Evolutionary conservation across 2,888 invertebrate species (phyloP).

Genomic region (Pandemis corylana): DNA sequence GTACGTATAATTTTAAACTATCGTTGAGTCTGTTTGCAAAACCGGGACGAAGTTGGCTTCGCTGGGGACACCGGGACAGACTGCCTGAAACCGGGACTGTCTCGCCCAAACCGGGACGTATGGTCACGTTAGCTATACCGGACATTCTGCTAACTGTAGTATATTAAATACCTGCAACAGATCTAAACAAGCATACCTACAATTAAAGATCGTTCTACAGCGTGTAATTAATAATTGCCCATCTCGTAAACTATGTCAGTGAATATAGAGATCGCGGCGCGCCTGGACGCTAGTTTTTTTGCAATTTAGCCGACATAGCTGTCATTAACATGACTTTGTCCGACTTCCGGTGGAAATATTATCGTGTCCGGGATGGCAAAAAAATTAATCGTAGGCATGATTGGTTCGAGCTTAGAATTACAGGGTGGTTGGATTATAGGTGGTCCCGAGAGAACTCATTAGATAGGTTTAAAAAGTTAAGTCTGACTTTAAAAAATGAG

Average conservation of each 20-base stretch:
- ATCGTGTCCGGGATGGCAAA: background rate
- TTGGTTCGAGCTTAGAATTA: background rate
- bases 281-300: conserved; percentile 24
- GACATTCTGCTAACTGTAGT: no score
- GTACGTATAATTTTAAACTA: no score
- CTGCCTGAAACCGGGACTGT: no score
- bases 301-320: conserved; percentile 7
- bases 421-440: background rate
- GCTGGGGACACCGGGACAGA: no score
- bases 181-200: conserved; percentile 28
- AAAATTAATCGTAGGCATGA: background rate
- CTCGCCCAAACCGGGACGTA: no score
- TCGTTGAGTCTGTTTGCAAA: no score
- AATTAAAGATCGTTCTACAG: conserved; percentile 31
- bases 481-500: no score
- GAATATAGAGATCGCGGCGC: conserved; percentile 30
- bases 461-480: no score
- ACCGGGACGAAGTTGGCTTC: no score
- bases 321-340: conserved; percentile 15
- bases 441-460: no score
- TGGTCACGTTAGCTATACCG: no score
- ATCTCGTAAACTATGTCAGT: conserved; percentile 26
- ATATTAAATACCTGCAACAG: no score
- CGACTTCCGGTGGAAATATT: conserved; percentile 12
- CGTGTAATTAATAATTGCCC: conserved; percentile 20